These are phyloP conservation scores for Gulo gulo DNA, from an alignment of 2,113 vertebrate genomes.

Conservation along the genomic window DNA sequence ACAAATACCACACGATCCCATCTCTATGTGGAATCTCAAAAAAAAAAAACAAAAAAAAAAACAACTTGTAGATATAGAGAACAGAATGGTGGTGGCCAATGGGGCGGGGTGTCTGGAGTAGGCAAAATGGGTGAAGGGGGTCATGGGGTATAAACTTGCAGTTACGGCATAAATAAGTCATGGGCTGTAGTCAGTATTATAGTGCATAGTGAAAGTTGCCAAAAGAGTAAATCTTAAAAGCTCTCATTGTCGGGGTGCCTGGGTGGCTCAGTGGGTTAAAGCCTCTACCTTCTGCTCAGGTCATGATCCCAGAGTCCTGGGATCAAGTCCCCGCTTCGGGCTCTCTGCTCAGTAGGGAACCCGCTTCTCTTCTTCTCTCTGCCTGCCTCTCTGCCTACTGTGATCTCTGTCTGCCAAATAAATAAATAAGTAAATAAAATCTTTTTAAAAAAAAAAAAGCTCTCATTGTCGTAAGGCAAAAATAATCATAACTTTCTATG, in stretches of 20 bases:
- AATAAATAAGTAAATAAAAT: no score
- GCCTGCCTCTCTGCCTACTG: no score
- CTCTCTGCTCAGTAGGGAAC: no score
- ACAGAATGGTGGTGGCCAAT: not conserved
- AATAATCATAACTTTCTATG: not conserved
- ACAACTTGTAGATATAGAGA: not conserved
- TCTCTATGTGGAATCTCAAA: not conserved
- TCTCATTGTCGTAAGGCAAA: not conserved
- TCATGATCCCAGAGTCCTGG: no score
- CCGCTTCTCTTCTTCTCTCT: no score
- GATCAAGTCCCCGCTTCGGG: no score
- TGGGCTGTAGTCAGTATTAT: not conserved
- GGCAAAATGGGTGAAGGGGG: not conserved
- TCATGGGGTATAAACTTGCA: not conserved
- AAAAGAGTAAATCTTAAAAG: no score
- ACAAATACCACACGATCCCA: not conserved
- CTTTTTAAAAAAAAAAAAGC: not conserved
- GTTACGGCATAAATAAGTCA: not conserved
- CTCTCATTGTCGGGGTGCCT: no score
- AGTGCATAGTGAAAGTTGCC: not conserved
- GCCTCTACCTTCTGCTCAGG: no score
- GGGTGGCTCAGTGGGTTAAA: no score
- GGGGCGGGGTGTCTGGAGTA: not conserved
- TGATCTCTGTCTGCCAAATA: no score
- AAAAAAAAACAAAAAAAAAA: not conserved